These are phyloP conservation scores for Geococcyx californianus DNA, from an alignment of 2,113 vertebrate genomes.

Conservation along the genomic window DNA sequence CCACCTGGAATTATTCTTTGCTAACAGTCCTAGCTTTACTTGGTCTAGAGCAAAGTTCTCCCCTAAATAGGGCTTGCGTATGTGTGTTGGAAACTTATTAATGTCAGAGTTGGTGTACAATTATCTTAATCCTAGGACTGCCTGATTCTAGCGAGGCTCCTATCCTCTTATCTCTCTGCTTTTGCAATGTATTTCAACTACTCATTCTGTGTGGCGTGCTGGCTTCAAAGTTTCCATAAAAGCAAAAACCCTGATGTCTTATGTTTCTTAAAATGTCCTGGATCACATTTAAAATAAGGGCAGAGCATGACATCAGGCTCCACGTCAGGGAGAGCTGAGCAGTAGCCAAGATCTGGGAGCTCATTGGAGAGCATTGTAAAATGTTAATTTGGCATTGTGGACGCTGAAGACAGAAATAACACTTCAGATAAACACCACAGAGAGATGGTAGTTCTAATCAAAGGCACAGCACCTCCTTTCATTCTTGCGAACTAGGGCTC, in stretches of 20 bases:
- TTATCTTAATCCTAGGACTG: background rate
- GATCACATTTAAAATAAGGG: constrained; percentile 27
- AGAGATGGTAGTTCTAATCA: constrained; percentile 62
- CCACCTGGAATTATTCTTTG: background rate
- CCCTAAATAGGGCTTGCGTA: background rate
- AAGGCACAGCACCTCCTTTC: constrained; percentile 62
- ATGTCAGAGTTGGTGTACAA: background rate
- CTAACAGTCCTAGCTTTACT: background rate
- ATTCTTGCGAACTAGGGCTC: constrained; percentile 52
- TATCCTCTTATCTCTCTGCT: background rate
- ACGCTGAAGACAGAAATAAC: constrained; percentile 64
- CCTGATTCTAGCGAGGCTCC: background rate
- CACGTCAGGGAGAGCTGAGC: constrained; percentile 34
- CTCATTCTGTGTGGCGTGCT: background rate
- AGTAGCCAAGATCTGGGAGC: constrained; percentile 40
- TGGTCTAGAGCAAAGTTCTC: background rate
- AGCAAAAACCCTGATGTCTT: background rate
- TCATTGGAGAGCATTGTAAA: constrained; percentile 62
- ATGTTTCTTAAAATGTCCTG: background rate
- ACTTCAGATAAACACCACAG: constrained; percentile 59
- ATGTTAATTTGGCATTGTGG: constrained; percentile 60
- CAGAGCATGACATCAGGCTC: constrained; percentile 49
- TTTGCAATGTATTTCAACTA: background rate
- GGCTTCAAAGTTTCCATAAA: background rate
- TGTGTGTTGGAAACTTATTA: background rate